Percentiles rank a stretch among this genome's conserved stretches.
Evolutionary conservation across 2,797 vertebrate species (phyloP).

Genomic region (Taenioides sp.): DNA sequence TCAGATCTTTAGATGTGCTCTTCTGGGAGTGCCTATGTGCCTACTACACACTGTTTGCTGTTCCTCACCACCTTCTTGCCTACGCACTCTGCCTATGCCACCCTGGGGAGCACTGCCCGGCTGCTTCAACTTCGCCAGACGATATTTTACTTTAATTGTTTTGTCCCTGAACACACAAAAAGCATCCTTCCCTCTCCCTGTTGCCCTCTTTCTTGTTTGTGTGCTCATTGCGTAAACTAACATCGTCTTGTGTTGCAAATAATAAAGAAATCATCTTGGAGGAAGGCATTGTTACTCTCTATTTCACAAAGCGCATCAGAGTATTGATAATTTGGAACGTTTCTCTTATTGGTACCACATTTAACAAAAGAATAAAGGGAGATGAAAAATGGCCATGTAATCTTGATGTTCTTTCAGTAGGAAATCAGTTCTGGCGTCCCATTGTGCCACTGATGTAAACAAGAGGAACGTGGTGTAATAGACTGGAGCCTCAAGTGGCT

Average conservation of each 20-base stretch:
- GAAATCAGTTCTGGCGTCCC: slow-evolving; percentile 8
- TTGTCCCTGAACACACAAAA: slow-evolving; percentile 61
- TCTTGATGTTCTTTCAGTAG: slow-evolving; percentile 10
- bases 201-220: slow-evolving; percentile 49
- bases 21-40: slow-evolving; percentile 64
- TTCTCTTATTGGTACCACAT: slow-evolving; percentile 16
- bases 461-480: slow-evolving; percentile 8
- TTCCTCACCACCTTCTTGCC: slow-evolving; percentile 65
- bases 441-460: slow-evolving; percentile 18
- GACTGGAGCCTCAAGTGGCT: slow-evolving; percentile 11
- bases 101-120: slow-evolving; percentile 63
- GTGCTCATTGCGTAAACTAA: slow-evolving; percentile 29
- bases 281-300: slow-evolving; percentile 31
- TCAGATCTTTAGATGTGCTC: slow-evolving; percentile 46
- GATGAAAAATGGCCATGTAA: slow-evolving; percentile 12
- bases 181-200: slow-evolving; percentile 57
- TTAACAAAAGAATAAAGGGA: slow-evolving; percentile 4
- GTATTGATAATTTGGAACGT: slow-evolving; percentile 23
- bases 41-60: slow-evolving; percentile 66
- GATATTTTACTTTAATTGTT: slow-evolving; percentile 78
- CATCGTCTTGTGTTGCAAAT: slow-evolving; percentile 38
- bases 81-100: slow-evolving; percentile 55
- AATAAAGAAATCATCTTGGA: slow-evolving; percentile 49
- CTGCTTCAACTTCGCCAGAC: slow-evolving; percentile 70
- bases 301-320: slow-evolving; percentile 33